These are phyloP conservation scores for Eidolon helvum DNA, from an alignment of 2,113 vertebrate genomes.

Conservation along the genomic window DNA sequence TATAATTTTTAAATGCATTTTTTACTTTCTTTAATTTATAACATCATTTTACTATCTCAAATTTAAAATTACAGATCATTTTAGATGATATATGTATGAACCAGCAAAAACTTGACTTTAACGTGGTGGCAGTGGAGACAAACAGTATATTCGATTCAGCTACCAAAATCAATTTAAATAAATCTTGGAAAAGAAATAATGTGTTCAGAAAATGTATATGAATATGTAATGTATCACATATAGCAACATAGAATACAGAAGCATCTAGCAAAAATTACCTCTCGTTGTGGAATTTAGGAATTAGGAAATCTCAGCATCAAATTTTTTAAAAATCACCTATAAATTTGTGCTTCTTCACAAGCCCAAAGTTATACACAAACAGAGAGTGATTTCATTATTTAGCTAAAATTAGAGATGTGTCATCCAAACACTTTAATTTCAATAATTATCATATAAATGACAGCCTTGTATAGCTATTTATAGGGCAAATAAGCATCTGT, in stretches of 20 bases:
- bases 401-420: not conserved
- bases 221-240: not conserved
- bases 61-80: not conserved
- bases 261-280: not conserved
- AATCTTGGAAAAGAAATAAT: not conserved
- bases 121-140: not conserved
- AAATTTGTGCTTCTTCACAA: not conserved
- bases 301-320: not conserved
- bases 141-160: not conserved
- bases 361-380: not conserved
- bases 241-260: not conserved
- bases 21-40: not conserved
- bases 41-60: not conserved
- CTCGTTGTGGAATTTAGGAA: not conserved
- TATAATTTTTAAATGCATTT: not conserved
- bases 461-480: not conserved
- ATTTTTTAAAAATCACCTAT: not conserved
- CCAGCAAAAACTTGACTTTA: not conserved
- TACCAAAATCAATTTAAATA: not conserved
- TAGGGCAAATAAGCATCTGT: not conserved
- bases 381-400: not conserved
- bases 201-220: not conserved
- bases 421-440: not conserved
- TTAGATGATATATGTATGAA: not conserved
- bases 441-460: not conserved